Evolutionary conservation across 2,888 invertebrate species (phyloP).

Genomic region (Automeris io): DNA sequence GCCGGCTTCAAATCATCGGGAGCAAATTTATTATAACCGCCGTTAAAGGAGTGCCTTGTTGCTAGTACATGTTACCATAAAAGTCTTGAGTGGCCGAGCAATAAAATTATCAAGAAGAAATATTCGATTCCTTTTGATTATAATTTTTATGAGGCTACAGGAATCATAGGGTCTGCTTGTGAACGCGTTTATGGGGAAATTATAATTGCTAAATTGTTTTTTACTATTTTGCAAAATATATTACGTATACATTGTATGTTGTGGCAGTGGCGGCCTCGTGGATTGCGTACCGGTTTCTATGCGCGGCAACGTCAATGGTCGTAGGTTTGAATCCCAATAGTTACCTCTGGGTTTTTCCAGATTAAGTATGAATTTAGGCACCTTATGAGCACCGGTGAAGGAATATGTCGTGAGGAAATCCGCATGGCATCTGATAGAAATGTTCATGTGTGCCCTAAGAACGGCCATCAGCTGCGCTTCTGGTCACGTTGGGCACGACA

Average conservation of each 20-base stretch:
- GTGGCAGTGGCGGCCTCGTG: too few species aligned
- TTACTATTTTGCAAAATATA: not conserved
- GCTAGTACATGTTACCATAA: slow-evolving; percentile 5
- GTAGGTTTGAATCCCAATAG: too few species aligned
- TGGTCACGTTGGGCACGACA: too few species aligned
- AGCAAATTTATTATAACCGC: slow-evolving; percentile 2
- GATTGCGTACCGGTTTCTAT: too few species aligned
- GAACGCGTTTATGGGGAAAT: not conserved
- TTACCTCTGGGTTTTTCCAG: too few species aligned
- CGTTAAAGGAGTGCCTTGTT: slow-evolving; percentile 3
- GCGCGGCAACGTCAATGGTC: too few species aligned
- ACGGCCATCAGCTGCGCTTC: too few species aligned
- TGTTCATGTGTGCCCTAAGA: too few species aligned
- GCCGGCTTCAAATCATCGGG: not conserved
- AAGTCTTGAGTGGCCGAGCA: not conserved
- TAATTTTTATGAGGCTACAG: not conserved
- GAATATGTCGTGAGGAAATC: too few species aligned
- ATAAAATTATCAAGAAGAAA: slow-evolving; percentile 6
- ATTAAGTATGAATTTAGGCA: too few species aligned
- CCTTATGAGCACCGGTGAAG: too few species aligned
- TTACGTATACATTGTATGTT: not conserved
- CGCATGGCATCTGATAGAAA: too few species aligned
- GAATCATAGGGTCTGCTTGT: not conserved
- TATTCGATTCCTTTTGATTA: not conserved
- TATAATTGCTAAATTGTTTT: not conserved